These are phyloP conservation scores for Brachystomella parvula DNA, from an alignment of 1,140 invertebrate genomes.

Conservation along the genomic window DNA sequence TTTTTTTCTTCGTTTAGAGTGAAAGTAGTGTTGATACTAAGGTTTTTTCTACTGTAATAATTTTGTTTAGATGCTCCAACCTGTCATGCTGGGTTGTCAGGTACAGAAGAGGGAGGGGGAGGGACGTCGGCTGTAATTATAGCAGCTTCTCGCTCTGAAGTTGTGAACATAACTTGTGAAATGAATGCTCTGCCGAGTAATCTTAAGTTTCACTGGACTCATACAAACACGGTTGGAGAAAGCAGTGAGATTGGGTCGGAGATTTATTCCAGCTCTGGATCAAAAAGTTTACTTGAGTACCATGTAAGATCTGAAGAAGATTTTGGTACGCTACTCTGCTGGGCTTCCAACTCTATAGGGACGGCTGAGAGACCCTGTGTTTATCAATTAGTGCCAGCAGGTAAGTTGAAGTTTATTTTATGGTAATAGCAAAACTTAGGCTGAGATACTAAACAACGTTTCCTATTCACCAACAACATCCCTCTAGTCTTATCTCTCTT, in stretches of 20 bases:
- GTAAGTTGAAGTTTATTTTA: conserved; percentile 33
- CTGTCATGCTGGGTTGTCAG: conserved; percentile 41
- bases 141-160: conserved; percentile 41
- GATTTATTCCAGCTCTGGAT: conserved; percentile 38
- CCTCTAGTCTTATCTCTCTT: no score
- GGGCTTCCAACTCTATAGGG: conserved; percentile 38
- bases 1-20: conserved; percentile 35
- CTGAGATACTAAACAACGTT: no score
- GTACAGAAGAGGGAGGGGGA: conserved; percentile 32
- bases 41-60: conserved; percentile 5
- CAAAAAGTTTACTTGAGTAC: conserved; percentile 40
- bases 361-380: conserved; percentile 34
- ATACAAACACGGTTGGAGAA: conserved; percentile 39
- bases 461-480: no score
- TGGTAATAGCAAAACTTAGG: background rate
- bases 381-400: conserved; percentile 37
- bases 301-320: conserved; percentile 40
- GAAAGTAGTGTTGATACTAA: background rate
- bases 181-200: conserved; percentile 43
- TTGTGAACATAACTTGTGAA: conserved; percentile 43
- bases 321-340: conserved; percentile 44
- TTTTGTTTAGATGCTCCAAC: conserved; percentile 42
- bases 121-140: conserved; percentile 34
- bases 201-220: conserved; percentile 43
- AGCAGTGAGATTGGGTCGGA: conserved; percentile 30